Base-by-base conservation (phyloP, 2,113 vertebrate species). In the Lophura nycthemera region DNA sequence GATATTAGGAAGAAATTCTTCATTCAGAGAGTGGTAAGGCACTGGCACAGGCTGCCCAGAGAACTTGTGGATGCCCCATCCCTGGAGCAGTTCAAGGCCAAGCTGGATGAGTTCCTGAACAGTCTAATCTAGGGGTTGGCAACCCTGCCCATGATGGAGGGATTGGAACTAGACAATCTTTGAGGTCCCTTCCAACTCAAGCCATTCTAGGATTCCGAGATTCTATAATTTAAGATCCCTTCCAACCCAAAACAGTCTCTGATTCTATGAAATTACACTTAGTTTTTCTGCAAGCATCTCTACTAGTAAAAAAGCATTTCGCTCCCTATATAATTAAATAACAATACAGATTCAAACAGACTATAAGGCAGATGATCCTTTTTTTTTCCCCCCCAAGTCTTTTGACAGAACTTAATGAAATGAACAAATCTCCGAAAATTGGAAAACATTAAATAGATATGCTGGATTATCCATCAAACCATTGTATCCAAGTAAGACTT, bases 401-500 rank as follows among this genome's bases (percentile, higher is more conserved):
- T 89, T 65, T 42, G 40, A 63, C 70, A 73, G 45, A 84, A 77
- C 4, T 73, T 61, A 52, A 76, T 61, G 42, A 76, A 87, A 70
- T 64, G 36, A 88, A 66, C 27, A 89, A 88, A 74, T 67, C 43
- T 70, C 64, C 43, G 25, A 10, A 86, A 95, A 91, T 29, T 80
- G 29, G 10, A 36, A 76, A 83, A 76, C 60, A 89, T 86, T 83
- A 79, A 79, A 73, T 48, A 89, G 82, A 89, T 70, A 84, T 74
- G 5, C 42, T 74, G 72, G 82, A 83, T 94, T 91, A 88, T 77
- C 86, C 40, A 83, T 73, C 71, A 85, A 87, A 83, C 45, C 20
- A 74, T 71, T 91, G 60, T 66, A 18, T 60, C 50, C 32, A 50
- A 80, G 84, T 91, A 86, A 91, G 77, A 61, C 34, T 66, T 30